phyloP scores from a whole-genome alignment of 2,888 invertebrate species.

The Volucella zonaria region DNA sequence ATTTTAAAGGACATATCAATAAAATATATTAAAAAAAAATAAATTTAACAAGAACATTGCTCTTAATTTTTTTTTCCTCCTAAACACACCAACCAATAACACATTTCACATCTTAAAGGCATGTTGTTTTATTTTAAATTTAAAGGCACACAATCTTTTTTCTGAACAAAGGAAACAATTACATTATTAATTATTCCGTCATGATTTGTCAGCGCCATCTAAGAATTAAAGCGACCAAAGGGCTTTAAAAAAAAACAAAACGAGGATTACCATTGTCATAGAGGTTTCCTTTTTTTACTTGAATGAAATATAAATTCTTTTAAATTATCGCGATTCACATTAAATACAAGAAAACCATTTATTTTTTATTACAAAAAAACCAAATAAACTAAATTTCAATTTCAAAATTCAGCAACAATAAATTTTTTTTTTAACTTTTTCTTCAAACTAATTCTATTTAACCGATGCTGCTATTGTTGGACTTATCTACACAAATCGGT shows the following conservation, averaged over 20 bases:
- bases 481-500: conserved; percentile 61
- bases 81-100: conserved; percentile 17
- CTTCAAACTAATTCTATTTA: conserved; percentile 68
- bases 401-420: conserved; percentile 13
- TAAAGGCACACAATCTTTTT: neutral
- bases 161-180: conserved; percentile 1
- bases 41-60: conserved; percentile 3
- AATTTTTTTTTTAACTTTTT: conserved; percentile 58
- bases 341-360: conserved; percentile 67
- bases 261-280: conserved; percentile 82
- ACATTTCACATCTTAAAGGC: conserved; percentile 24
- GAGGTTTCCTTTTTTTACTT: conserved; percentile 70
- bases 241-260: neutral
- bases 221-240: neutral
- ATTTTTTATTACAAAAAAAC: conserved; percentile 47
- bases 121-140: conserved; percentile 37
- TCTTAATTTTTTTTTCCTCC: neutral
- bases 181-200: conserved; percentile 58
- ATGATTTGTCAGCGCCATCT: conserved; percentile 21
- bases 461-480: conserved; percentile 64
- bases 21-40: neutral
- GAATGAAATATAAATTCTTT: conserved; percentile 10
- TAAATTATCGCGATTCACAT: conserved; percentile 24
- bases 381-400: conserved; percentile 27
- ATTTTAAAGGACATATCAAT: neutral